Conservation (phyloP, 2,888 invertebrate genomes). For the Hemithea aestivaria region DNA sequence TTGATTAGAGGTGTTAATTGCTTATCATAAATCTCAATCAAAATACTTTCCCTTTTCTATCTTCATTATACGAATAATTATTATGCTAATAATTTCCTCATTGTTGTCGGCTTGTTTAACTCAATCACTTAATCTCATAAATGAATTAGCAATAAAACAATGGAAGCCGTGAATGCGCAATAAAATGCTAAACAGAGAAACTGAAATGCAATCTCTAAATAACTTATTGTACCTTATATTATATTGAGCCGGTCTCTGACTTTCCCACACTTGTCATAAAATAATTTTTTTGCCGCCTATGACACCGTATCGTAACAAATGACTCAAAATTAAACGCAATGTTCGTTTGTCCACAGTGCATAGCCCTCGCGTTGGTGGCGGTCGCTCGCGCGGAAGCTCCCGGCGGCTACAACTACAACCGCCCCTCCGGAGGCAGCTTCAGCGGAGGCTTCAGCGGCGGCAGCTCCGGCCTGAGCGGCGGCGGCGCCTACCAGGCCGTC, state of each 20-base stretch:
- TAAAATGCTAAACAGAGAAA: constrained; percentile 13
- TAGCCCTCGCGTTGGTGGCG: constrained; percentile 89
- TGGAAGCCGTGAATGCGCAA: constrained; percentile 8
- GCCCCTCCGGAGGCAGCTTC: constrained; percentile 77
- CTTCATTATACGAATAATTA: too few relatives aligned
- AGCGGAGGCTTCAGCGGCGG: constrained; percentile 65
- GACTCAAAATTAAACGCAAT: background rate
- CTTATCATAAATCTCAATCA: too few relatives aligned
- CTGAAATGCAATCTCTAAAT: background rate
- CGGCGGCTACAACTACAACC: constrained; percentile 86
- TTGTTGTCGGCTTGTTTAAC: background rate
- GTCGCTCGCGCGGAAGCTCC: constrained; percentile 87
- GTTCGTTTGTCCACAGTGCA: constrained; percentile 79
- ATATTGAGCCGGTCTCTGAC: too few relatives aligned
- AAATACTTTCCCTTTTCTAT: too few relatives aligned
- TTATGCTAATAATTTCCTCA: too few relatives aligned
- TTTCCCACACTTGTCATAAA: constrained; percentile 16
- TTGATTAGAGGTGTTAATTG: too few relatives aligned
- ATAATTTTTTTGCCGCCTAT: background rate
- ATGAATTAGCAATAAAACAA: constrained; percentile 15
- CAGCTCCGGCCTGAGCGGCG: constrained; percentile 80
- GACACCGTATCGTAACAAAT: constrained; percentile 12
- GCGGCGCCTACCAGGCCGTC: constrained; percentile 86
- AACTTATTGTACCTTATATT: too few relatives aligned
- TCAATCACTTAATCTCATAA: constrained; percentile 7